Evolutionary conservation across 2,888 invertebrate species (phyloP).

Genomic region (Cataglyphis cursor): DNA sequence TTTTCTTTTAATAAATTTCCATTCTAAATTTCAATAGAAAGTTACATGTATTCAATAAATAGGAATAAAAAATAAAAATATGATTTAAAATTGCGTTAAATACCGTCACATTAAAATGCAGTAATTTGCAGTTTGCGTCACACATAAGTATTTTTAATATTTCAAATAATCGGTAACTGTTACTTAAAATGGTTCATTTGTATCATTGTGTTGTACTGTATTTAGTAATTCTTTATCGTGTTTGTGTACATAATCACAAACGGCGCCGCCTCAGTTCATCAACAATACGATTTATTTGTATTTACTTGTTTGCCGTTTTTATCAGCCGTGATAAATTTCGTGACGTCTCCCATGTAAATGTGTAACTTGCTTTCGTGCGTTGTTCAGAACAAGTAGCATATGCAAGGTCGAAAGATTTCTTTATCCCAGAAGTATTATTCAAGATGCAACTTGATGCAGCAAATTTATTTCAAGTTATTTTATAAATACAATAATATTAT

Average conservation of each 20-base stretch:
- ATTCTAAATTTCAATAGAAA: not conserved
- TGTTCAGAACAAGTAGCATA: not conserved
- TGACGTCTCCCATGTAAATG: not conserved
- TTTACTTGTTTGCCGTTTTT: slow-evolving; percentile 57
- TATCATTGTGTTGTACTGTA: not conserved
- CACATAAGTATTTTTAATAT: not conserved
- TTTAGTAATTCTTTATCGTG: slow-evolving; percentile 44
- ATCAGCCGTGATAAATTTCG: slow-evolving; percentile 55
- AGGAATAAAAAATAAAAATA: not conserved
- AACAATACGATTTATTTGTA: slow-evolving; percentile 40
- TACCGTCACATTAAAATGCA: not conserved
- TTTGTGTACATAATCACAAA: slow-evolving; percentile 28
- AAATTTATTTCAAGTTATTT: not conserved
- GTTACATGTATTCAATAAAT: not conserved
- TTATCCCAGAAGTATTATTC: not conserved
- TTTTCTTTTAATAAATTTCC: not conserved
- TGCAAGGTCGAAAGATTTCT: slow-evolving; percentile 17
- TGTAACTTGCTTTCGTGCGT: not conserved
- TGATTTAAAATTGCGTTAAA: not conserved
- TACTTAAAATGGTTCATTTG: slow-evolving; percentile 10
- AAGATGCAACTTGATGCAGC: not conserved
- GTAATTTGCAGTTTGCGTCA: not conserved
- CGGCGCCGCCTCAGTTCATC: slow-evolving; percentile 15
- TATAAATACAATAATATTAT: not conserved
- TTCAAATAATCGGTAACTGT: not conserved